Percentiles rank a stretch among this genome's conserved stretches.
Evolutionary conservation across 2,797 vertebrate species (phyloP).

Genomic region (Pelochelys cantorii): DNA sequence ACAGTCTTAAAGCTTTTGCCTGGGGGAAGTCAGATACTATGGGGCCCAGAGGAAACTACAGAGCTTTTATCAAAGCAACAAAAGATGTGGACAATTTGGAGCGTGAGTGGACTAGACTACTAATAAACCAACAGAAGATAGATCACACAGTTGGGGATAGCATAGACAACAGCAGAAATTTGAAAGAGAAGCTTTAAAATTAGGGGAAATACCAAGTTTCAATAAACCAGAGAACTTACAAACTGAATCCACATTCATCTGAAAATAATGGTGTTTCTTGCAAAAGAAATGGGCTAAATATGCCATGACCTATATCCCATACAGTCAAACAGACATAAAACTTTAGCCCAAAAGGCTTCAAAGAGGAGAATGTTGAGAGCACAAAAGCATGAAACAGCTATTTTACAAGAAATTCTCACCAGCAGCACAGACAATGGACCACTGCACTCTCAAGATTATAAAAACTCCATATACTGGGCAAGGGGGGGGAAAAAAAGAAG

Average conservation of each 20-base stretch:
- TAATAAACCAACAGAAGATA: neutral
- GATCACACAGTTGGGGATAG: rapidly evolving
- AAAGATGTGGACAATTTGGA: neutral
- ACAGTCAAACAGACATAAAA: neutral
- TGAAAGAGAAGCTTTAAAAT: neutral
- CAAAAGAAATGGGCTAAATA: neutral
- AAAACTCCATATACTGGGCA: neutral
- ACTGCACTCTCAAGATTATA: neutral
- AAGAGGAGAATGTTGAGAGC: rapidly evolving
- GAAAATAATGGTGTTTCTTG: neutral
- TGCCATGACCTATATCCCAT: neutral
- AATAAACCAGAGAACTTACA: neutral
- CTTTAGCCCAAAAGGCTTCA: neutral
- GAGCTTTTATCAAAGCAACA: neutral
- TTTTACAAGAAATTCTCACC: neutral
- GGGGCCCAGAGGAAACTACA: neutral
- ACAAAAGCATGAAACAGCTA: rapidly evolving
- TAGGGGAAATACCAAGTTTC: neutral
- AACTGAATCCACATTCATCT: neutral
- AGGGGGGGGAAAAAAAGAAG: neutral
- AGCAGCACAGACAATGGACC: neutral
- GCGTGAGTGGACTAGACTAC: neutral
- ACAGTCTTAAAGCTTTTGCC: neutral
- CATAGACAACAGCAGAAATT: neutral
- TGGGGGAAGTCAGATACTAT: neutral